These are phyloP conservation scores for Eonycteris spelaea DNA, from an alignment of 2,113 vertebrate species.

Conservation along the genomic window DNA sequence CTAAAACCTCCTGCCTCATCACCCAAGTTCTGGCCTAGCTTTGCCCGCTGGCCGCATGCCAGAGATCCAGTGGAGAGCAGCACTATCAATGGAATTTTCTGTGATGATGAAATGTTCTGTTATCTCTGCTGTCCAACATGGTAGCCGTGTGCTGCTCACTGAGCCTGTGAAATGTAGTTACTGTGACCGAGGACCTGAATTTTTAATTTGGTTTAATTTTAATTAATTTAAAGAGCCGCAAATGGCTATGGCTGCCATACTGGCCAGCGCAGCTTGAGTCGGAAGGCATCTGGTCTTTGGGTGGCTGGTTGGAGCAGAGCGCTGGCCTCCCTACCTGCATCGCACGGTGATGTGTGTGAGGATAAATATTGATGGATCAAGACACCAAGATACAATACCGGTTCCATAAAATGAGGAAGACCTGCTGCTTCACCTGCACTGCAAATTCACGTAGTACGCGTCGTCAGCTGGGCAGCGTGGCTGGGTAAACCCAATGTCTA, in stretches of 20 bases:
- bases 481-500: neutral
- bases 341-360: neutral
- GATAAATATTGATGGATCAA: neutral
- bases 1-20: accelerated
- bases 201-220: neutral
- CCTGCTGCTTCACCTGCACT: neutral
- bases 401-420: neutral
- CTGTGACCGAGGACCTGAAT: neutral
- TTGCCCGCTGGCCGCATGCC: neutral
- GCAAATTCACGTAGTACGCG: neutral
- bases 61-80: neutral
- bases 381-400: neutral
- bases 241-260: neutral
- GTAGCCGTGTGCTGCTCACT: neutral
- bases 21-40: neutral
- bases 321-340: neutral
- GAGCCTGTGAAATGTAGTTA: neutral
- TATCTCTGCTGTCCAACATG: neutral
- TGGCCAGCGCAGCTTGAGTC: neutral
- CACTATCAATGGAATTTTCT: neutral
- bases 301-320: neutral
- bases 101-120: neutral
- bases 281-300: neutral
- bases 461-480: neutral
- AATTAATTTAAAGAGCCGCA: neutral